A percentile compares a stretch with the other conserved stretches of the same genome.
Evolutionary conservation across 2,797 vertebrate genomes (phyloP).

Genomic region (Todus mexicanus): DNA sequence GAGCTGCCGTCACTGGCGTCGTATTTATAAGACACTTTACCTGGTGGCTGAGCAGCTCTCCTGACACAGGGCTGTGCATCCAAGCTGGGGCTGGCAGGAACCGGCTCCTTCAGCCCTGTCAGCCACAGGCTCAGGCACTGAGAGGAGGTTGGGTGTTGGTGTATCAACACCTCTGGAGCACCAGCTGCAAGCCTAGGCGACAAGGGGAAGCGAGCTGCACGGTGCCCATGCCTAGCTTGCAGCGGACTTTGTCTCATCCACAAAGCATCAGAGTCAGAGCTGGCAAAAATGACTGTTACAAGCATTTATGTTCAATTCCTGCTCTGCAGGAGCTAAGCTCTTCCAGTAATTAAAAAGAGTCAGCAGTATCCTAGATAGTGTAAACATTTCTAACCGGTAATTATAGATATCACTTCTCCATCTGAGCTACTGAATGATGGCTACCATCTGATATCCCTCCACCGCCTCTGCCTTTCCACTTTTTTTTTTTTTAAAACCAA

Average conservation of each 20-base stretch:
- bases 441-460: background rate
- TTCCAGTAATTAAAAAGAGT: background rate
- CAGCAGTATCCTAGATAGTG: background rate
- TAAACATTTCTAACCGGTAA: background rate
- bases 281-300: background rate
- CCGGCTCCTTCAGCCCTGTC: no score
- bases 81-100: background rate
- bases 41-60: rapidly evolving
- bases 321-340: background rate
- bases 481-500: background rate
- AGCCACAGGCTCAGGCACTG: rapidly evolving
- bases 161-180: background rate
- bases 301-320: background rate
- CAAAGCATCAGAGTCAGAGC: background rate
- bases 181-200: background rate
- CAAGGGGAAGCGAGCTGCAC: background rate
- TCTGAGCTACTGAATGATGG: background rate
- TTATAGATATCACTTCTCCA: background rate
- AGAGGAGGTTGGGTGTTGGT: background rate
- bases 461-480: background rate
- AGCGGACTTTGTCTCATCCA: background rate
- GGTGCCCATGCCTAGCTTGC: background rate
- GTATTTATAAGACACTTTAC: rapidly evolving
- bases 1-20: rapidly evolving
- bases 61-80: background rate